phyloP scores from a whole-genome alignment of 2,888 invertebrate genomes.

The Drosophila setosimentum region DNA sequence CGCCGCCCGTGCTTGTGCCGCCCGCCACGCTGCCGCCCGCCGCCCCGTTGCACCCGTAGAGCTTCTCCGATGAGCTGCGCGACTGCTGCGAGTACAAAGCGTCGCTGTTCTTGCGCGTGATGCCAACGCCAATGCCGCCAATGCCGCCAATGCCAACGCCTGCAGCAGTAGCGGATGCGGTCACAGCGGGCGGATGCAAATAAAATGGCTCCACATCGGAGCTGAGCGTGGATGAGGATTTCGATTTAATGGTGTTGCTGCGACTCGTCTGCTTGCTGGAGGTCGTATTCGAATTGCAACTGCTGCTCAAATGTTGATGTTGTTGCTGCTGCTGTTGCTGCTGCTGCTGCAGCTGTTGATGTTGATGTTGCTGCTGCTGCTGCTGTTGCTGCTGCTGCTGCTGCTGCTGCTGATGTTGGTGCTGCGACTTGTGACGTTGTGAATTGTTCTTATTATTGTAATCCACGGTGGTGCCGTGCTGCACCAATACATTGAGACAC shows the following conservation, averaged over 20 bases:
- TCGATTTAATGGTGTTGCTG: slow-evolving; percentile 85
- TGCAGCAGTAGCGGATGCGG: slow-evolving; percentile 47
- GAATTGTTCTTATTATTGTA: slow-evolving; percentile 82
- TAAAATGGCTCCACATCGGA: slow-evolving; percentile 89
- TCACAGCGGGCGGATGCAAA: slow-evolving; percentile 89
- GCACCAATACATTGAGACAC: slow-evolving; percentile 93
- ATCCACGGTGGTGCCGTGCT: slow-evolving; percentile 91
- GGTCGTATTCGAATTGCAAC: slow-evolving; percentile 81
- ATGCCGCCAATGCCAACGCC: slow-evolving; percentile 40
- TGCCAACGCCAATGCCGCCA: slow-evolving; percentile 46
- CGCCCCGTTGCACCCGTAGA: slow-evolving; percentile 73
- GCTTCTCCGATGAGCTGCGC: slow-evolving; percentile 83
- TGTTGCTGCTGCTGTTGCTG: slow-evolving; percentile 62
- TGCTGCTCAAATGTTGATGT: slow-evolving; percentile 68
- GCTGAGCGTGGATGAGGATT: slow-evolving; percentile 84
- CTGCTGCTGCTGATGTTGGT: slow-evolving; percentile 72
- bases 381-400: slow-evolving; percentile 83
- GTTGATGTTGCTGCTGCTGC: slow-evolving; percentile 65
- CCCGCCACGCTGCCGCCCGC: slow-evolving; percentile 18
- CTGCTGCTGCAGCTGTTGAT: slow-evolving; percentile 73
- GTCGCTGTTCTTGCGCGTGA: slow-evolving; percentile 82
- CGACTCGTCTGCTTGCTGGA: slow-evolving; percentile 84
- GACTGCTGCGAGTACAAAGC: slow-evolving; percentile 81
- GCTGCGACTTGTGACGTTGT: slow-evolving; percentile 80
- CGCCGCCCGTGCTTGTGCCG: slow-evolving; percentile 11